Evolutionary conservation across 2,797 vertebrate genomes (phyloP), one percentile per base, ranked within the genome.

Genomic region (Pogoniulus pusillus): DNA sequence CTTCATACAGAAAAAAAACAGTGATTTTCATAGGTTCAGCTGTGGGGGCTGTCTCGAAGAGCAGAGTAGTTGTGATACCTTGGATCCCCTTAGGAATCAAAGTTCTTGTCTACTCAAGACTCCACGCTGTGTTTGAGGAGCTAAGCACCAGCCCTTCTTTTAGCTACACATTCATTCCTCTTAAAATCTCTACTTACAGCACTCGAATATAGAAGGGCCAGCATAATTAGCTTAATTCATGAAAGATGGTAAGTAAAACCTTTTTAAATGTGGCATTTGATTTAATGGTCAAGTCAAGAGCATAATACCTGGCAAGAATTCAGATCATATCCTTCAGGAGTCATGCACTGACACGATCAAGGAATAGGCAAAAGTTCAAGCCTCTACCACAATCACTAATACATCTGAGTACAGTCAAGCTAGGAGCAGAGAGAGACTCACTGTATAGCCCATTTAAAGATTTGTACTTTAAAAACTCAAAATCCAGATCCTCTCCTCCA

Each of bases 1-100:
- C 26, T 39, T 43, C 8, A 43, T 6, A 29, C 27, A 69, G 2
- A 43, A 8, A 30, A 4, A 29, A 18, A 27, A 1, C 27, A 24
- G 26, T 20, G 19, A 32, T 32, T 69, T 35, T 12, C 32, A n/a
- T 1, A 23, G 30, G 2, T 69, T 16, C 0, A 0, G 27, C 4
- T 69, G 32, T 22, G 35, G 57, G 32, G 85, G 65, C 18, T 17
- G 55, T 57, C 35, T 6, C 7, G 16, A 39, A 45, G 24, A 70
- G 18, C 39, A 43, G 22, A 16, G 1, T 19, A 51, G 1, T 3
- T 9, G 11, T 23, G 39, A 26, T 59, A 51, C 66, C 26, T 29
- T 32, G 24, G 26, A 77, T 45, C 4, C 13, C 18, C 7, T 9
- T 6, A 37, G 22, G n/a, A 64, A 64, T 39, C 57, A 39, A 57